These are phyloP conservation scores for Agriopis marginaria DNA, from an alignment of 2,888 invertebrate genomes.

Conservation along the genomic window DNA sequence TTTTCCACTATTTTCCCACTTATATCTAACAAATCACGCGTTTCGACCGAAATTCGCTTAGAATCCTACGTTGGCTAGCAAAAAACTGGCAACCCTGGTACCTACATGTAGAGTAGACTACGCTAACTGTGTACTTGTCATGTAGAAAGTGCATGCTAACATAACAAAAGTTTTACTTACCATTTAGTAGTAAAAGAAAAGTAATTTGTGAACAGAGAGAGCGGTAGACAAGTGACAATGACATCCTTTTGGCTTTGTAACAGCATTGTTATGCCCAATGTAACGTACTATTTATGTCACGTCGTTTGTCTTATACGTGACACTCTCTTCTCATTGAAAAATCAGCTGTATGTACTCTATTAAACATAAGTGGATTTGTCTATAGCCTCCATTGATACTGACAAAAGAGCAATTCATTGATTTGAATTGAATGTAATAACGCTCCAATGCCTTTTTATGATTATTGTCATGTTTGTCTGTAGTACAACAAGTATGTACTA, in stretches of 20 bases:
- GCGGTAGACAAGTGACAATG: constrained; percentile 54
- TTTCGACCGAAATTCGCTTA: no score
- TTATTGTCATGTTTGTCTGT: no score
- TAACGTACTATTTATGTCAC: constrained; percentile 43
- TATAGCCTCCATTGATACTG: not conserved
- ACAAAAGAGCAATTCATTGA: constrained; percentile 36
- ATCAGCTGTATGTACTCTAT: not conserved
- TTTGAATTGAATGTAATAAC: constrained; percentile 43
- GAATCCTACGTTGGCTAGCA: not conserved
- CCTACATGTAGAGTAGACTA: constrained; percentile 9
- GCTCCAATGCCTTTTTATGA: constrained; percentile 32
- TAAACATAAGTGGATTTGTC: not conserved
- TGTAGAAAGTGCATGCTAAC: constrained; percentile 29
- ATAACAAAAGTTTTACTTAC: constrained; percentile 28
- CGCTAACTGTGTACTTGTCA: not conserved
- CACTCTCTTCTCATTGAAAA: constrained; percentile 8
- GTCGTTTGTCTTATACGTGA: constrained; percentile 40
- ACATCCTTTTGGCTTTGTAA: constrained; percentile 52
- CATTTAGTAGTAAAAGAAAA: constrained; percentile 35
- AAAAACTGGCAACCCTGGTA: not conserved
- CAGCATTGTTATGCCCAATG: constrained; percentile 47
- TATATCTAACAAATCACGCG: no score
- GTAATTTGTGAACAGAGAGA: constrained; percentile 48
- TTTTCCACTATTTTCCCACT: no score
- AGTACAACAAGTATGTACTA: no score